Conservation (phyloP, 2,113 vertebrate species). For the Campylorhamphus procurvoides region DNA sequence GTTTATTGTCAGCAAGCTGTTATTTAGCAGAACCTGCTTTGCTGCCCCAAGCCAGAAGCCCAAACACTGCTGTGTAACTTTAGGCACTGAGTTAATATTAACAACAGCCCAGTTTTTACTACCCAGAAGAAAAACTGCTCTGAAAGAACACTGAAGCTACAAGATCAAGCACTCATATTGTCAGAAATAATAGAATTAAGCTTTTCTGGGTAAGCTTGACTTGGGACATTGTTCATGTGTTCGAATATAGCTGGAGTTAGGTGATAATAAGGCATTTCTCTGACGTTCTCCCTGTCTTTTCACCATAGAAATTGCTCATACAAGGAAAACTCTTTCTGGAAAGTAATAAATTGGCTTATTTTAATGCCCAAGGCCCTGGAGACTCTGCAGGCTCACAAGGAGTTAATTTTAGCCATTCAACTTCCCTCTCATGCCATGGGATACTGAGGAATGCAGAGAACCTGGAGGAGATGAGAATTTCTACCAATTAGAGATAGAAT, state of each 20-base stretch:
- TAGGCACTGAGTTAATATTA: neutral
- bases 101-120: neutral
- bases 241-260: neutral
- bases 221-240: neutral
- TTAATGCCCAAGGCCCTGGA: neutral
- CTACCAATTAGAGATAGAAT: neutral
- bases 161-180: neutral
- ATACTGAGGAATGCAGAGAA: neutral
- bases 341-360: neutral
- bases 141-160: neutral
- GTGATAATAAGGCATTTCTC: neutral
- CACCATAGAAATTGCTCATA: neutral
- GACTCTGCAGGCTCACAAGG: neutral
- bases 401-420: neutral
- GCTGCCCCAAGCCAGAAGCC: neutral
- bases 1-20: neutral
- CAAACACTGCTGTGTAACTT: neutral
- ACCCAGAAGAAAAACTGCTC: neutral
- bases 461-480: neutral
- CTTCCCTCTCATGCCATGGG: neutral
- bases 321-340: neutral
- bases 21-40: neutral
- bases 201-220: neutral
- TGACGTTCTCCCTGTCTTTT: neutral
- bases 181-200: neutral